These are phyloP conservation scores for Sycobia sp. DNA, from an alignment of 1,140 invertebrate genomes.

Conservation along the genomic window DNA sequence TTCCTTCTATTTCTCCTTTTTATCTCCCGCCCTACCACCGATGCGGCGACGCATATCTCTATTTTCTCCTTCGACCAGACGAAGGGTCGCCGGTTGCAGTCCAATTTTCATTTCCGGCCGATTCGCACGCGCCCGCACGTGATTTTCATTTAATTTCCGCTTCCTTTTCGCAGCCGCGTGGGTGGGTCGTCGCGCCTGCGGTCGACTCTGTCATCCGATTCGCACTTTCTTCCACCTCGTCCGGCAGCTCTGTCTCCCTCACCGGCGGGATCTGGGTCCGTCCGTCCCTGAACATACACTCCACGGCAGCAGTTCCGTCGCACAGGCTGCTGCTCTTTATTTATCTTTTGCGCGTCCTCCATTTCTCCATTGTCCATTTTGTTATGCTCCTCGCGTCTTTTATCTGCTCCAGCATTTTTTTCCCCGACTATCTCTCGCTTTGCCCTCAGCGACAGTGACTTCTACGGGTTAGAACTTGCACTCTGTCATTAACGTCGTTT, in stretches of 20 bases:
- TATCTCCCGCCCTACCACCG: background rate
- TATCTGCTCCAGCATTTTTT: background rate
- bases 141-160: constrained; percentile 48
- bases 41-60: background rate
- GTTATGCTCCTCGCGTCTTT: background rate
- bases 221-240: background rate
- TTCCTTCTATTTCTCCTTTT: background rate
- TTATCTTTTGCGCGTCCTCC: constrained; percentile 17
- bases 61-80: background rate
- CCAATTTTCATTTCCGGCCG: constrained; percentile 46
- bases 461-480: too few relatives aligned
- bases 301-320: too few relatives aligned
- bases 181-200: too few relatives aligned
- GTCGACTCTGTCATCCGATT: background rate
- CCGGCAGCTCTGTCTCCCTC: background rate
- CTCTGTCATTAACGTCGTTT: too few relatives aligned
- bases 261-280: too few relatives aligned
- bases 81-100: constrained; percentile 1
- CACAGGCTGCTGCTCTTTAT: constrained; percentile 3
- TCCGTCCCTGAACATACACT: background rate
- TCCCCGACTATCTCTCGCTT: too few relatives aligned
- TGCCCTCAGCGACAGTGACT: too few relatives aligned
- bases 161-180: constrained; percentile 29
- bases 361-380: background rate
- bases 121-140: constrained; percentile 33